Conservation (phyloP, 2,888 invertebrate genomes). For the Callinectes sapidus region DNA sequence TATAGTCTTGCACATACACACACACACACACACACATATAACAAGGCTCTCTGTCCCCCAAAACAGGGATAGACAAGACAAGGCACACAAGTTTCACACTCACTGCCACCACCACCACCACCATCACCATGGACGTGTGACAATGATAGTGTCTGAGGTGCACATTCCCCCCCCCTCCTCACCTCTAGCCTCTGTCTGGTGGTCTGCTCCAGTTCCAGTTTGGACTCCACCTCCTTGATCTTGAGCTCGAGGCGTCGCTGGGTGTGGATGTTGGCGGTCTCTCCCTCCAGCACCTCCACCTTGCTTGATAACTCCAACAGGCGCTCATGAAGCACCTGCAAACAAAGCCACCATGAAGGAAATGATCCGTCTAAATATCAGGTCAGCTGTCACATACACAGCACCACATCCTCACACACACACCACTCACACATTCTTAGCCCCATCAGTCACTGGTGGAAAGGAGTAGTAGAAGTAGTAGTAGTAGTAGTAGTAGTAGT, state of each 20-base stretch:
- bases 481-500: too few species aligned
- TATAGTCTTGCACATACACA: background rate
- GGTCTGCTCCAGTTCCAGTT: conserved; percentile 92
- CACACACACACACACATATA: background rate
- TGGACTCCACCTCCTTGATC: conserved; percentile 92
- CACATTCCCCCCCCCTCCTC: background rate
- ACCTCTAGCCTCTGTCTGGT: conserved; percentile 90
- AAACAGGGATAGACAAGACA: background rate
- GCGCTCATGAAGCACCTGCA: conserved; percentile 74
- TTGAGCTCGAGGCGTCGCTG: conserved; percentile 87
- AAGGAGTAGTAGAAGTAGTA: too few species aligned
- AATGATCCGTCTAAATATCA: background rate
- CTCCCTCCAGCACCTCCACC: conserved; percentile 82
- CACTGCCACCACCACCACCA: background rate
- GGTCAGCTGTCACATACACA: too few species aligned
- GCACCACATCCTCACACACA: too few species aligned
- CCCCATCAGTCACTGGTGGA: too few species aligned
- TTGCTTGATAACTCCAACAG: conserved; percentile 86
- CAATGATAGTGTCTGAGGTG: background rate
- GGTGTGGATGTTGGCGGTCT: conserved; percentile 79
- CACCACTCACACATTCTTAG: too few species aligned
- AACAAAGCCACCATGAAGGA: background rate
- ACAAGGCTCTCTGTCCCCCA: background rate
- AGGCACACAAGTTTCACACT: background rate
- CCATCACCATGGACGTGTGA: background rate